Evolutionary conservation across 2,797 vertebrate genomes (phyloP).

Genomic region (Pelochelys cantorii): DNA sequence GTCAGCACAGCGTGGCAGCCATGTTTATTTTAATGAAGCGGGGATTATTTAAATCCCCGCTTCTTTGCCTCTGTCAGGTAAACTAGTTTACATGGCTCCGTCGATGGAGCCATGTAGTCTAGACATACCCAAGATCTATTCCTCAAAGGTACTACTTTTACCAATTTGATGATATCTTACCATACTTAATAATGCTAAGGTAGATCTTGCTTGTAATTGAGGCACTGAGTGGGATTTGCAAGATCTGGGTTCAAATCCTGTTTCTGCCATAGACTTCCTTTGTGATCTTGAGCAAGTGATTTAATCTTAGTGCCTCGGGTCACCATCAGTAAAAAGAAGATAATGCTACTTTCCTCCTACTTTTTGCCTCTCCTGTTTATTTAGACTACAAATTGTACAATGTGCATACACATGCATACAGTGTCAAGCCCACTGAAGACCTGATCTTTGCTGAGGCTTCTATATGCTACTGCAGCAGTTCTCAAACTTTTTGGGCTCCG

Average conservation of each 20-base stretch:
- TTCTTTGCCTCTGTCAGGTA: too few relatives aligned
- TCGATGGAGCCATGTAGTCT: too few relatives aligned
- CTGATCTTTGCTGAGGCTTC: not conserved
- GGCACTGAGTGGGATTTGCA: not conserved
- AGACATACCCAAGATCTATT: too few relatives aligned
- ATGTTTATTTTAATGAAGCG: too few relatives aligned
- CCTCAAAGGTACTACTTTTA: not conserved
- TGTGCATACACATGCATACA: not conserved
- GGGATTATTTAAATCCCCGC: too few relatives aligned
- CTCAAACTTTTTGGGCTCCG: too few relatives aligned
- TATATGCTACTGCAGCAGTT: not conserved
- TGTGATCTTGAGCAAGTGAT: not conserved
- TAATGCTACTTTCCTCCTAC: not conserved
- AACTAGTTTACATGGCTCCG: too few relatives aligned
- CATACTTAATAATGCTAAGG: not conserved
- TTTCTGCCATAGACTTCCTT: rapidly evolving
- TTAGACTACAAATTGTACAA: not conserved
- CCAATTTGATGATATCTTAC: not conserved
- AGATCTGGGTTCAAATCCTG: not conserved
- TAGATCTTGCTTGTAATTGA: not conserved
- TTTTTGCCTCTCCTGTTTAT: rapidly evolving
- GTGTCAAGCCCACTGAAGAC: not conserved
- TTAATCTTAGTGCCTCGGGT: not conserved
- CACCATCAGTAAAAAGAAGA: not conserved
- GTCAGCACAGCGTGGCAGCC: too few relatives aligned